These are phyloP conservation scores for Alouatta palliata DNA, from an alignment of 2,113 vertebrate genomes.

Conservation along the genomic window DNA sequence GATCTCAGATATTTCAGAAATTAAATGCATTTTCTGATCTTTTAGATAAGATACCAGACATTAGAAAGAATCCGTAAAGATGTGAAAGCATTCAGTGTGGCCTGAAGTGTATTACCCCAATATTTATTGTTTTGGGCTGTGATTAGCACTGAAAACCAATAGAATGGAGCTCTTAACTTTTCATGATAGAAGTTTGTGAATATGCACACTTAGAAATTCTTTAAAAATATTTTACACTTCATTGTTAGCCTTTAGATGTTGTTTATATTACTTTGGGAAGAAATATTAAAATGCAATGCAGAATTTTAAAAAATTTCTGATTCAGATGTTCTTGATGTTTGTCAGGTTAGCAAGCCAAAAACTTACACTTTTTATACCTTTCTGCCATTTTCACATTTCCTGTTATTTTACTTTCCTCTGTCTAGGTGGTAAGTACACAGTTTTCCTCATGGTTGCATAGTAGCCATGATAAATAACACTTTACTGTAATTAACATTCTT, in stretches of 20 bases:
- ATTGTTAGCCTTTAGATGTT: background rate
- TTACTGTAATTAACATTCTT: slow-evolving; percentile 31
- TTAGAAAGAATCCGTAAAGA: slow-evolving; percentile 42
- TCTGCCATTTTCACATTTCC: background rate
- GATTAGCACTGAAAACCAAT: slow-evolving; percentile 1
- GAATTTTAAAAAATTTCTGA: background rate
- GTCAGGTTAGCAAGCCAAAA: background rate
- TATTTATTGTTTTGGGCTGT: background rate
- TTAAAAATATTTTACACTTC: slow-evolving; percentile 25
- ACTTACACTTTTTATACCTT: background rate
- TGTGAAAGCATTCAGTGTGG: background rate
- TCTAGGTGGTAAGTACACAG: background rate
- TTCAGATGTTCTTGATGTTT: background rate
- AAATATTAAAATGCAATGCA: background rate
- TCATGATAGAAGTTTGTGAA: background rate
- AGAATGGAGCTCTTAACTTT: background rate
- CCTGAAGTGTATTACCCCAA: background rate
- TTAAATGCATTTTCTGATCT: slow-evolving; percentile 55
- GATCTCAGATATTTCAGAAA: slow-evolving; percentile 72
- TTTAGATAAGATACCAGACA: slow-evolving; percentile 41
- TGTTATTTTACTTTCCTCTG: slow-evolving; percentile 1
- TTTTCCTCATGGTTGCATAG: background rate
- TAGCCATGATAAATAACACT: background rate
- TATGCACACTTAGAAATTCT: background rate
- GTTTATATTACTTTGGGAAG: slow-evolving; percentile 21